Percentiles rank a stretch among this genome's conserved stretches.
These are phyloP conservation scores for Cyrtorhinus lividipennis DNA, from an alignment of 1,140 invertebrate genomes.

Conservation along the genomic window DNA sequence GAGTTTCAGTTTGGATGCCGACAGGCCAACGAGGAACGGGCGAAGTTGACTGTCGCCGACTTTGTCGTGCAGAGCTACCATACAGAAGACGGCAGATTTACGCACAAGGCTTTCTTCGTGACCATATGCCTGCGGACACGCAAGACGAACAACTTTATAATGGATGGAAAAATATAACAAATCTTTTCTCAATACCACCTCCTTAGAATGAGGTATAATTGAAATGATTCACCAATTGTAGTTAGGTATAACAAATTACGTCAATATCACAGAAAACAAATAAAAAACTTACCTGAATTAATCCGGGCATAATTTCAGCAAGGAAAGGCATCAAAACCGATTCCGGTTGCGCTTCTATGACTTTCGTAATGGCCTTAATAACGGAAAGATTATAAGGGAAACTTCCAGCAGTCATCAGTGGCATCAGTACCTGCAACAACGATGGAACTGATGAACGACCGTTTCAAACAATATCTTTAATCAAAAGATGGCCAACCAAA, in stretches of 20 bases:
- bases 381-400: slow-evolving; percentile 79
- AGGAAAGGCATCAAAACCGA: slow-evolving; percentile 59
- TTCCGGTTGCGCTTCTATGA: slow-evolving; percentile 52
- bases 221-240: too few species aligned
- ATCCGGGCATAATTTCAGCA: slow-evolving; percentile 67
- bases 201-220: too few species aligned
- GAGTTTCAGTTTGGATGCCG: slow-evolving; percentile 69
- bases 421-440: slow-evolving; percentile 41
- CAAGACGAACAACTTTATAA: too few species aligned
- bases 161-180: too few species aligned
- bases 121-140: slow-evolving; percentile 82
- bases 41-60: slow-evolving; percentile 70
- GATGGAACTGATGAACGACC: too few species aligned
- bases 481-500: too few species aligned
- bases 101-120: slow-evolving; percentile 73
- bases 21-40: slow-evolving; percentile 60
- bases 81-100: slow-evolving; percentile 88
- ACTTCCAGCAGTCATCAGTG: slow-evolving; percentile 69
- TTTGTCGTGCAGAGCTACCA: slow-evolving; percentile 77
- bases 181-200: too few species aligned
- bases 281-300: slow-evolving; percentile 50
- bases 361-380: slow-evolving; percentile 76
- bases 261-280: neutral
- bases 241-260: neutral
- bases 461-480: too few species aligned